Percentiles rank a stretch among this genome's conserved stretches.
These are phyloP conservation scores for Lepidurus arcticus DNA, from an alignment of 1,140 invertebrate genomes.

Conservation along the genomic window DNA sequence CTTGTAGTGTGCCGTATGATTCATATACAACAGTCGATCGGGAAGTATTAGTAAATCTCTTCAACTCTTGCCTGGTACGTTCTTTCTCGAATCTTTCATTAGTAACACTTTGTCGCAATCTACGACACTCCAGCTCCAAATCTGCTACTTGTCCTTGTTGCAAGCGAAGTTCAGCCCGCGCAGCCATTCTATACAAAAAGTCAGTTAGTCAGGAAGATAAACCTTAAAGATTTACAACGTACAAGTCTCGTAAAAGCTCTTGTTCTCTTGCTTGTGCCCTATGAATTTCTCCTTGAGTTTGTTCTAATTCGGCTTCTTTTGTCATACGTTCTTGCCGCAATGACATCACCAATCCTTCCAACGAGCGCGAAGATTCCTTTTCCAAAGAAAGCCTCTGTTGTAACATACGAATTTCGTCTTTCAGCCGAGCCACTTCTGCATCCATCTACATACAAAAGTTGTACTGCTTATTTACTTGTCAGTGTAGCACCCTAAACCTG, in stretches of 20 bases:
- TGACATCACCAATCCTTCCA: constrained; percentile 25
- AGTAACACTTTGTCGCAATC: not conserved
- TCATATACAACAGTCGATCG: not conserved
- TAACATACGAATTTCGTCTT: constrained; percentile 29
- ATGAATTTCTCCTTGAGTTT: constrained; percentile 12
- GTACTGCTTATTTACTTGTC: not conserved
- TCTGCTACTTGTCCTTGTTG: constrained; percentile 7
- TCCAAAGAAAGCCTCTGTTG: constrained; percentile 28
- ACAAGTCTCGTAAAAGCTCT: not conserved
- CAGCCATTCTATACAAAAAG: not conserved
- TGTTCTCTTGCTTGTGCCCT: not conserved
- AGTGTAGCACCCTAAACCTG: not conserved
- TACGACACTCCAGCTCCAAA: not conserved
- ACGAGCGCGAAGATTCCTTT: constrained; percentile 26
- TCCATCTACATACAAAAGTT: constrained; percentile 26
- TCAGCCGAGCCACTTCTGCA: constrained; percentile 20
- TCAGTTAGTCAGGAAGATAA: not conserved
- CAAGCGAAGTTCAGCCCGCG: not conserved
- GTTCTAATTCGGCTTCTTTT: constrained; percentile 22
- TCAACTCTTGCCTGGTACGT: not conserved
- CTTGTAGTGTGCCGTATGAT: not conserved
- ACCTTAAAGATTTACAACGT: not conserved
- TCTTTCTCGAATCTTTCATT: constrained; percentile 3
- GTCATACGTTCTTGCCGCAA: constrained; percentile 30
- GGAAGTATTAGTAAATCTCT: not conserved